Base-by-base conservation (phyloP, 1,140 invertebrate genomes). In the Drosophila micromelanica region DNA sequence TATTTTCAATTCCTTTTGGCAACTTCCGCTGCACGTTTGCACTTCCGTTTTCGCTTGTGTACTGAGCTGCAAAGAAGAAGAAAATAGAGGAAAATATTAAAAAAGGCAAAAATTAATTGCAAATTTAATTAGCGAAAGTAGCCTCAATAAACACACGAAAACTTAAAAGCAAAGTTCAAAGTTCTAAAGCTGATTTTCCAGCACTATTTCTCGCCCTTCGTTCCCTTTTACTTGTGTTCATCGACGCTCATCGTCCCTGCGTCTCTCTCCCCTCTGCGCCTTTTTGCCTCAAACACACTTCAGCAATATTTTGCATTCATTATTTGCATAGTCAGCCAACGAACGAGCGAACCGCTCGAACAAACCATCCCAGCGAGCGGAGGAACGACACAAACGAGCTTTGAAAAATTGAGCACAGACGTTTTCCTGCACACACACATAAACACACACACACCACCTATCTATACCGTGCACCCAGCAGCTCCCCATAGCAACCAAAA, bases 231-330 rank as follows among this genome's bases (percentile, higher is more conserved):
- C 15, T 20, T 35, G 32, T 9, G 9, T 35, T 7, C 17, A 55
- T 20, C 9, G 5, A 6, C 15, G 0, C 15, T 8, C 17, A 0
- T 8, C 13, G 8, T 12, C 15, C 20, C 32, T 49, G 5, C 11
- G 1, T 17, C n/a, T 27, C 40, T n/a, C 2, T 12, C 8, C 15
- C 6, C 12, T 3, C 15, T 60, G 30, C 40, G 43, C 35, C 37
- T 27, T 9, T 64, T 59, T 56, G 45, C 54, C 59, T 62, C 65
- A 78, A 61, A 78, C 75, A 63, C 80, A 85, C 80, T 85, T 77
- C 76, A 80, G 67, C 80, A 68, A 80, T 85, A 87, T 86, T 86
- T 86, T 87, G 82, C 78, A 87, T 87, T 86, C 82, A 87, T 86
- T 86, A 85, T 78, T 86, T 85, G 77, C 80, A 80, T 72, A 80